Evolutionary conservation across 1,140 invertebrate species (phyloP).

Genomic region (Listronotus oregonensis): DNA sequence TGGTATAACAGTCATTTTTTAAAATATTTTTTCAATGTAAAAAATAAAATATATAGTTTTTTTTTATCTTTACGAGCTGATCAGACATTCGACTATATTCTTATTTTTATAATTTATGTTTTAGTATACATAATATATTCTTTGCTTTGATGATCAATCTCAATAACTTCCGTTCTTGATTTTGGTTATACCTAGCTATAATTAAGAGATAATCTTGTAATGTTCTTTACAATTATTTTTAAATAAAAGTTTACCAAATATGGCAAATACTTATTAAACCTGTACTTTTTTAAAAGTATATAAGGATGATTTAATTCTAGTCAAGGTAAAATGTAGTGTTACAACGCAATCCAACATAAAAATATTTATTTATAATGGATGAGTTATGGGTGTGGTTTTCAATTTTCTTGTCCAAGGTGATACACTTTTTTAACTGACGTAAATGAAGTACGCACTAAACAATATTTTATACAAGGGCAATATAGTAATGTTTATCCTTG

Average conservation of each 20-base stretch:
- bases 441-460: too few species aligned
- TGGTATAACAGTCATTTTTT: too few species aligned
- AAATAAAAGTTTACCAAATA: constrained; percentile 12
- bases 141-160: too few species aligned
- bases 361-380: constrained; percentile 29
- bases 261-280: constrained; percentile 11
- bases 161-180: not conserved
- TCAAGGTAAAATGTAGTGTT: not conserved
- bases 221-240: constrained; percentile 8
- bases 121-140: too few species aligned
- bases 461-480: too few species aligned
- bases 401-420: constrained; percentile 20
- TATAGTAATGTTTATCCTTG: too few species aligned
- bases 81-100: too few species aligned
- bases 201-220: not conserved
- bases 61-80: too few species aligned
- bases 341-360: constrained; percentile 21
- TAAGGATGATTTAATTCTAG: constrained; percentile 21
- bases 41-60: too few species aligned
- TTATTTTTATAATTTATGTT: too few species aligned
- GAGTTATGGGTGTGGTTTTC: constrained; percentile 18
- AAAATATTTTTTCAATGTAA: too few species aligned
- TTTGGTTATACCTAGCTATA: constrained; percentile 7
- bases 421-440: constrained; percentile 12
- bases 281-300: constrained; percentile 11